Evolutionary conservation across 1,140 invertebrate genomes (phyloP).

Genomic region (Phocides pigmalion): DNA sequence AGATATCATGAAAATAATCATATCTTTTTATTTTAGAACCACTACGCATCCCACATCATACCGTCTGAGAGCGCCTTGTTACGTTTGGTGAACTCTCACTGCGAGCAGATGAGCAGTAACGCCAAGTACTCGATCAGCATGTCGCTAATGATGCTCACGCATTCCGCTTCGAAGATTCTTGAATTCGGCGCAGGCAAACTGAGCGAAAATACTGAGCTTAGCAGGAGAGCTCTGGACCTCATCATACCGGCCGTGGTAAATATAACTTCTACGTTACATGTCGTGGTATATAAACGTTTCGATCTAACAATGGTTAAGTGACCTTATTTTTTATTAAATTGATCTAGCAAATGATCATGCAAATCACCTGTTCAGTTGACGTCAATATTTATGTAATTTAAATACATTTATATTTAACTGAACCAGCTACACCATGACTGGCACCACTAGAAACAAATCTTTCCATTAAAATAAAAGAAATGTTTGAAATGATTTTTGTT

Average conservation of each 20-base stretch:
- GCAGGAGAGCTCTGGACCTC: slow-evolving; percentile 65
- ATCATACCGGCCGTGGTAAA: slow-evolving; percentile 77
- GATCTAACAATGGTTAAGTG: no score
- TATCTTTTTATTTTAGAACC: slow-evolving; percentile 81
- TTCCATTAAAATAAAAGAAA: no score
- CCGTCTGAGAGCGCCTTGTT: slow-evolving; percentile 92
- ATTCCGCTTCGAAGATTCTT: slow-evolving; percentile 71
- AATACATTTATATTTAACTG: no score
- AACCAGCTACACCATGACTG: no score
- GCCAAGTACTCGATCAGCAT: slow-evolving; percentile 63
- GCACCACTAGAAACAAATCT: no score
- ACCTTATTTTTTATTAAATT: no score
- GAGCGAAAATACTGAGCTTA: slow-evolving; percentile 59
- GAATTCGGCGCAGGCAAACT: slow-evolving; percentile 63
- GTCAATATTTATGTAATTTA: no score
- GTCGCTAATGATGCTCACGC: slow-evolving; percentile 75
- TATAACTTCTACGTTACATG: no score
- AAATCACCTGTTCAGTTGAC: no score
- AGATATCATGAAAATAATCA: slow-evolving; percentile 10
- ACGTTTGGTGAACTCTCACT: slow-evolving; percentile 82
- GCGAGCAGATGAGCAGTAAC: slow-evolving; percentile 70
- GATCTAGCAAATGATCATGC: no score
- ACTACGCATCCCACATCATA: slow-evolving; percentile 91
- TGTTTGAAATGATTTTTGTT: no score
- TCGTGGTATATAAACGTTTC: no score